Conservation (phyloP, 2,797 vertebrate species). For the Hephaestus fuliginosus region DNA sequence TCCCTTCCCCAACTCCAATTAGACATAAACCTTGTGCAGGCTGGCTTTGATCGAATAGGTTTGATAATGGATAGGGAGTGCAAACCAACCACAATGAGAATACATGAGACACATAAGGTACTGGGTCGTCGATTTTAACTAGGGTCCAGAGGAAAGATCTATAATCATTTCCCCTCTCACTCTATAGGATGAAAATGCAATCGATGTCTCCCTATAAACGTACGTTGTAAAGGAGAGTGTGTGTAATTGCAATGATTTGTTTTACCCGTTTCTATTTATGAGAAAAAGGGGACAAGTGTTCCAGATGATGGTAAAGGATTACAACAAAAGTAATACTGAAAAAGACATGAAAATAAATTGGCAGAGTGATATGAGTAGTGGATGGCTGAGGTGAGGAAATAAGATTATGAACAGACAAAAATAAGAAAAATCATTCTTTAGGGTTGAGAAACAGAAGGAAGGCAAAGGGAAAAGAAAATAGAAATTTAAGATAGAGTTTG, state of each 20-base stretch:
- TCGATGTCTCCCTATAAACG: conserved; percentile 67
- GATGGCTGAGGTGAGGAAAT: conserved; percentile 25
- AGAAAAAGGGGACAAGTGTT: conserved; percentile 60
- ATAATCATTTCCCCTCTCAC: conserved; percentile 74
- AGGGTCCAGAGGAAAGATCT: conserved; percentile 63
- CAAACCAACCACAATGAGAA: conserved; percentile 51
- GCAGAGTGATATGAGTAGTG: conserved; percentile 29
- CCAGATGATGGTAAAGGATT: conserved; percentile 48
- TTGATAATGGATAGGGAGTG: conserved; percentile 53
- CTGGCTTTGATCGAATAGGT: conserved; percentile 54
- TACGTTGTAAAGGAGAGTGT: conserved; percentile 68
- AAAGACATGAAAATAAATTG: conserved; percentile 42
- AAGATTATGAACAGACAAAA: conserved; percentile 32
- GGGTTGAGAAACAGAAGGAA: neutral
- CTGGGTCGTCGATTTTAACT: conserved; percentile 66
- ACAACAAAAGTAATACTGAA: conserved; percentile 58
- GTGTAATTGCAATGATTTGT: conserved; percentile 72
- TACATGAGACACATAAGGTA: conserved; percentile 59
- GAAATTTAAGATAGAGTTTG: conserved; percentile 4
- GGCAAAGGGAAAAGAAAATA: neutral
- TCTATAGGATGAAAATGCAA: conserved; percentile 68
- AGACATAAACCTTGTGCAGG: conserved; percentile 40
- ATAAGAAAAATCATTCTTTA: conserved; percentile 6
- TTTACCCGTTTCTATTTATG: conserved; percentile 65
- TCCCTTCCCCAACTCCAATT: conserved; percentile 11